Evolutionary conservation across 35 echinoderm and acorn worm species (phyloP), one percentile per base, ranked within the genome.

Genomic region (Heliocidaris erythrogramma): DNA sequence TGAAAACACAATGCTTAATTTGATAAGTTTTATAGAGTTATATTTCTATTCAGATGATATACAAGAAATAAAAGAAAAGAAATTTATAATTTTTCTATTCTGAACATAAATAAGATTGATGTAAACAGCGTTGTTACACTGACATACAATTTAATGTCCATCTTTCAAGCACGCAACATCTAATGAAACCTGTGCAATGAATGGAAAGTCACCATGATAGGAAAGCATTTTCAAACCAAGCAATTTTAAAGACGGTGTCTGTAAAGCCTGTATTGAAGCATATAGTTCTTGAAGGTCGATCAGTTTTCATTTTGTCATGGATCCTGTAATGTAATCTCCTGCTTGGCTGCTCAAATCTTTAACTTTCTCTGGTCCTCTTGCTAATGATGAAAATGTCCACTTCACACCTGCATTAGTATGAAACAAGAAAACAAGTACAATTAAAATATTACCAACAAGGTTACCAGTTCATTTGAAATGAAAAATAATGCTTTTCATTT

Each of bases 361-460:
- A 32, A 42, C 87, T 89, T 89, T 89, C 87, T 89, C 87, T 89
- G 87, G 87, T 89, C 87, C 87, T 89, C 31, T 48, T 89, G 87
- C 87, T 47, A 89, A 24, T 32, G 31, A 89, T 89, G 87, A 89
- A 89, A 89, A 89, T 32, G 87, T 89, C 87, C 31, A 47, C 32
- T 89, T 89, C 32, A 89, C 87, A 89, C 87, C 87, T 89, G 29
- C 21, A n/a, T 78, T 8, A 78, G 65, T 24, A 78, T n/a, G 65
- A 5, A n/a, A n/a, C 17, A 78, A 78, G 27, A 24, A 71, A 71
- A 42, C 35, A 71, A 71, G 18, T 60, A 60, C 12, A 14, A 60
- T 2, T 60, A 60, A 42, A 60, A 60, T 60, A 11, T 60, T 18
- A 60, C 18, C 59, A 60, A 60, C 12, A 12, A 60, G 16, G 16